These are phyloP conservation scores for Amiota communis DNA, from an alignment of 2,888 invertebrate genomes.

Conservation along the genomic window DNA sequence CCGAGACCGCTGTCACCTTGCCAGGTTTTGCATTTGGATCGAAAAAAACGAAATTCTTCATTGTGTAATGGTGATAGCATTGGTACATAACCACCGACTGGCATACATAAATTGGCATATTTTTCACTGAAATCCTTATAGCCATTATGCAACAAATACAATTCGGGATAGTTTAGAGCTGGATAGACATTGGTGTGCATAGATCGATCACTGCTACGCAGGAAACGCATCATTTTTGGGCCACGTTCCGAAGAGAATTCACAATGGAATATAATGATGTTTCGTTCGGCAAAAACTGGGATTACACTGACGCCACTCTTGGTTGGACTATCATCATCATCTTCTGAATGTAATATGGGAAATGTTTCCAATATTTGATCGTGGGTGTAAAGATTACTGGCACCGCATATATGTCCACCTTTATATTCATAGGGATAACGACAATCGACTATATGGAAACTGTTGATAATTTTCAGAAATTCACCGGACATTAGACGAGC, in stretches of 20 bases:
- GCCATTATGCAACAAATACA: constrained; percentile 93
- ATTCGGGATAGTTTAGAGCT: constrained; percentile 89
- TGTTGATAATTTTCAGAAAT: constrained; percentile 77
- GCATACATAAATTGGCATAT: constrained; percentile 81
- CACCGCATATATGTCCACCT: constrained; percentile 91
- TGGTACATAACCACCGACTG: constrained; percentile 80
- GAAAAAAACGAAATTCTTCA: constrained; percentile 81
- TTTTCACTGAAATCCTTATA: constrained; percentile 87
- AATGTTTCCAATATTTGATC: constrained; percentile 81
- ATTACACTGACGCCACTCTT: constrained; percentile 72
- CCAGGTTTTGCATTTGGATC: constrained; percentile 85
- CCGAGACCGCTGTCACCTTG: constrained; percentile 74
- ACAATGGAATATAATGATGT: constrained; percentile 95
- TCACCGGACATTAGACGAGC: constrained; percentile 82
- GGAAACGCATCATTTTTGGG: constrained; percentile 89
- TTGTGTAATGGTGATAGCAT: constrained; percentile 89
- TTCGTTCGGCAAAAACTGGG: constrained; percentile 68
- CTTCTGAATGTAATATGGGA: constrained; percentile 63
- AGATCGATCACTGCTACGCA: constrained; percentile 87
- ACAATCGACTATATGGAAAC: constrained; percentile 90
- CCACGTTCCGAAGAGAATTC: constrained; percentile 98
- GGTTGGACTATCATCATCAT: constrained; percentile 46
- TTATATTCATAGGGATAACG: constrained; percentile 95
- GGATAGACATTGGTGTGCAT: constrained; percentile 89
- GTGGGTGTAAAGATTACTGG: constrained; percentile 86